phyloP scores from a whole-genome alignment of 2,888 invertebrate species.

The Agrochola circellaris region DNA sequence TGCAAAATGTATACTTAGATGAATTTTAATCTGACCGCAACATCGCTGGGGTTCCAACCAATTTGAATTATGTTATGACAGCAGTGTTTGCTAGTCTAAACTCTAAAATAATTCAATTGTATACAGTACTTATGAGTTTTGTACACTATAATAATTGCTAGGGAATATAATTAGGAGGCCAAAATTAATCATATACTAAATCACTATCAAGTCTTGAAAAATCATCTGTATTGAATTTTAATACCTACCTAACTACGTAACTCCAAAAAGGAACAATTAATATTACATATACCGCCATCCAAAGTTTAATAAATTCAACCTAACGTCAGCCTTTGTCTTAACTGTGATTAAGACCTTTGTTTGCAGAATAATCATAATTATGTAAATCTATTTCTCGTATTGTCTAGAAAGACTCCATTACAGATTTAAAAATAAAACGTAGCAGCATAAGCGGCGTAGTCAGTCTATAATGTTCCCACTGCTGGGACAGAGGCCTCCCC shows the following conservation, averaged over 20 bases:
- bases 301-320: neutral
- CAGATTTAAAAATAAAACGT: neutral
- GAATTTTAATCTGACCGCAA: conserved; percentile 18
- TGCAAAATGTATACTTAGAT: neutral
- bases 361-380: conserved; percentile 19
- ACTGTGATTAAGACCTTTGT: conserved; percentile 32
- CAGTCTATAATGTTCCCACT: too few relatives aligned
- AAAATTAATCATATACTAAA: too few relatives aligned
- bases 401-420: conserved; percentile 10
- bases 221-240: too few relatives aligned
- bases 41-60: neutral
- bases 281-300: too few relatives aligned
- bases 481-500: too few relatives aligned
- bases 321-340: conserved; percentile 2
- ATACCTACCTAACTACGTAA: too few relatives aligned
- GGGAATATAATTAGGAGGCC: neutral
- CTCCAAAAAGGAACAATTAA: too few relatives aligned
- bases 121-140: too few relatives aligned
- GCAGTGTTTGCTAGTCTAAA: neutral
- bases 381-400: conserved; percentile 13
- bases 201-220: too few relatives aligned
- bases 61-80: neutral
- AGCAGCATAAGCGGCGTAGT: neutral
- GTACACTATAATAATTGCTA: neutral
- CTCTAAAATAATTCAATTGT: neutral